Evolutionary conservation across 2,888 invertebrate species (phyloP), one percentile per base, ranked within the genome.

Genomic region (Yponomeuta plumbellus): DNA sequence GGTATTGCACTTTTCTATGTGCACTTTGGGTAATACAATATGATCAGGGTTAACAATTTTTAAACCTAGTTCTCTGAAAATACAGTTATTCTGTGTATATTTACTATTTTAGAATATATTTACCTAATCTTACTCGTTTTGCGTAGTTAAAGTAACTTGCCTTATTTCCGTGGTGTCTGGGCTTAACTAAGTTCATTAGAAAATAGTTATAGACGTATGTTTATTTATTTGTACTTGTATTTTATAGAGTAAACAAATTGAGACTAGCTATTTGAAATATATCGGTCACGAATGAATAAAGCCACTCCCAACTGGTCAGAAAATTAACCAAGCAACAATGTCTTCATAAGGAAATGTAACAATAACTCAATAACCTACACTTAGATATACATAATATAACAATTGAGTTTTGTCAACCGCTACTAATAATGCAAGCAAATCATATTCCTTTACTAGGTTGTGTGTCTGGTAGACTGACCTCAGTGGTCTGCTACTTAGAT

Each of bases 401-500:
- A 58, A 21, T 59, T 22, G n/a, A 0, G 6, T 34, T 34, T 59
- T 59, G 59, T 59, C 22, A 22, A 13, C 40, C 8, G 44, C 56
- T 56, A 56, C 56, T 64, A 57, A 57, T n/a, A 44, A 23, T 57
- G 56, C 64, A 56, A 56, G 64, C 56, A 58, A 44, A 61, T 84
- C 88, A 87, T 88, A 88, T 89, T 87, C 87, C 89, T 88, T 89
- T 89, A 88, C 88, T 88, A 88, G 85, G 80, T 11, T 8, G 17
- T 61, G 44, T 52, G 44, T 52, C 34, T 34, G 34, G 34, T 34
- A 34, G 6, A 2, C 34, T 34, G 34, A 3, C 34, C 34, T 34
- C 34, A 34, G 34, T 34, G 34, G 22, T 13, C 44, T 52, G 44
- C 17, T 52, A 52, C 44, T 52, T 17, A 17, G 17, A 52, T 52